Evolutionary conservation across 1,140 invertebrate species (phyloP), one percentile per base, ranked within the genome.

Genomic region (Potamilus streckersoni): DNA sequence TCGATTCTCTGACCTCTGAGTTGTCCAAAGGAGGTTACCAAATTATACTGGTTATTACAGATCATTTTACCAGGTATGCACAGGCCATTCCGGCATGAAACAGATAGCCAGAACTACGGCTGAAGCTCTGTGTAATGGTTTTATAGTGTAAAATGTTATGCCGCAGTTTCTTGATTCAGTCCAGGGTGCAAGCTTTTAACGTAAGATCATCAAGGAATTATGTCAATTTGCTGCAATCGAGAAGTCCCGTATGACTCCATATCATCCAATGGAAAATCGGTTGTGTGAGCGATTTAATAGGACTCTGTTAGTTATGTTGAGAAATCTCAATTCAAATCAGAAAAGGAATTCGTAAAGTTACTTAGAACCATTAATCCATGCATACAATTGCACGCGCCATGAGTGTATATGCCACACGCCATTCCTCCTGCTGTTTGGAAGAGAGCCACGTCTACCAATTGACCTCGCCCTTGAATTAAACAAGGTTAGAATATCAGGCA

Each of bases 71-170:
- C 4, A 74, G 67, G 60, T 58, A 31, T 19, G 72, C 72, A 19
- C 15, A 60, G 15, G 64, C 72, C 31, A 60, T 59, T 17, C 64
- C 72, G 17, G 67, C 65, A 65, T 55, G 23, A 67, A 74, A 2
- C 64, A 74, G 49, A 74, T 64, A 56, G 62, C 73, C 15, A 74
- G 64, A 60, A 74, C 66, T 31, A 69, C 73, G 61, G 66, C 69
- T 58, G 5, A 71, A 11, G 69, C 19, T 20, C 60, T 3, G 20
- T 59, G 38, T 23, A 61, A 71, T 20, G 31, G 61, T 58, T 71
- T 59, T 31, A 71, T 71, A 16, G 19, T 71, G 31, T 14, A 71
- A 13, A 62, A 71, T 4, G 58, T 59, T 27, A 61, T 71, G 15
- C 59, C 69, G 3, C 59, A n/a, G 14, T 4, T 59, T 61, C 15